A percentile compares a stretch with the other conserved stretches of the same genome.
Conservation (phyloP, 2,113 vertebrate species). For the Lasiurus cinereus region DNA sequence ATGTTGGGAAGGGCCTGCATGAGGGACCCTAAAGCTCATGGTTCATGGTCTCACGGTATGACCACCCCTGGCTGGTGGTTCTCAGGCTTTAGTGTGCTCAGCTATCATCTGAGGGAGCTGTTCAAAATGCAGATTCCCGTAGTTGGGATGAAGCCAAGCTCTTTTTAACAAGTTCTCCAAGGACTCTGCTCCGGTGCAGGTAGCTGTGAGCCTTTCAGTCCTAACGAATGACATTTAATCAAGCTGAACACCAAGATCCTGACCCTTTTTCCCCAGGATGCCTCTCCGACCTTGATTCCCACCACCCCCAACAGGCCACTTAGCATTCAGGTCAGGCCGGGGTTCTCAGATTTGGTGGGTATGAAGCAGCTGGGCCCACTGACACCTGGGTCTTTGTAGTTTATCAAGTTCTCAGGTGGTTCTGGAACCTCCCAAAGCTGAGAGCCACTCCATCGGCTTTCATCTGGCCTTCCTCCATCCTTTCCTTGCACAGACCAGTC, state of each 20-base stretch:
- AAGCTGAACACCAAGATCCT: neutral
- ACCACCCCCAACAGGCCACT: neutral
- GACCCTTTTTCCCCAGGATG: neutral
- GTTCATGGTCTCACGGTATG: neutral
- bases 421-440: neutral
- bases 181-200: neutral
- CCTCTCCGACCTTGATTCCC: neutral
- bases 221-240: neutral
- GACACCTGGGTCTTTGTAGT: neutral
- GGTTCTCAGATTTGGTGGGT: neutral
- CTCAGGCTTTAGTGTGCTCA: neutral
- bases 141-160: neutral
- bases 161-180: neutral
- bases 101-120: neutral
- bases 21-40: neutral
- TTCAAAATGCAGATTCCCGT: neutral
- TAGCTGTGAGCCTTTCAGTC: neutral
- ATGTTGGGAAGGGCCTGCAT: neutral
- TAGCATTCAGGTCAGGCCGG: neutral
- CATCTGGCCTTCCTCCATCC: neutral
- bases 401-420: neutral
- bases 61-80: neutral
- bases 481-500: fast-evolving
- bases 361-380: fast-evolving
- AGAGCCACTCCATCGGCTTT: neutral